phyloP scores from a whole-genome alignment of 2,888 invertebrate species.

The Drosophila mercatorum region DNA sequence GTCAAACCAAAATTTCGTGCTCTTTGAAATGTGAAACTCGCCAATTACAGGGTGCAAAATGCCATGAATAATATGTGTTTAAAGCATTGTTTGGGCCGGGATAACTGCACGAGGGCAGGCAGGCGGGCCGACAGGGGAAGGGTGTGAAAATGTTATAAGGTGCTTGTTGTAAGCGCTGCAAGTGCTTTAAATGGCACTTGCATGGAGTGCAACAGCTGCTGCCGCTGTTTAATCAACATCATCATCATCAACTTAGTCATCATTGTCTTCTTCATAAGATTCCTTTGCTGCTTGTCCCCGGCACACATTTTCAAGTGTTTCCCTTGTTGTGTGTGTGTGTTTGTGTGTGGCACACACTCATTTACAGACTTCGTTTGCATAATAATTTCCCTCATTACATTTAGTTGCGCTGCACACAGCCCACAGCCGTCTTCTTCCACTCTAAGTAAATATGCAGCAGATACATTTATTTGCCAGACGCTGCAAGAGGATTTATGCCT shows the following conservation, averaged over 20 bases:
- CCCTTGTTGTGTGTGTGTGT: slow-evolving; percentile 34
- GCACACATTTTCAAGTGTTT: slow-evolving; percentile 69
- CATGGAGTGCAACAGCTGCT: slow-evolving; percentile 41
- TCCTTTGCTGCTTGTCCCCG: slow-evolving; percentile 66
- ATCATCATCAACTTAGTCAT: slow-evolving; percentile 29
- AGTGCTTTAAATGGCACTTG: slow-evolving; percentile 65
- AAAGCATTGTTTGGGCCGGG: slow-evolving; percentile 10
- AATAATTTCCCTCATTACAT: slow-evolving; percentile 76
- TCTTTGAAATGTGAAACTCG: slow-evolving; percentile 55
- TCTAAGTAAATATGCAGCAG: slow-evolving; percentile 70
- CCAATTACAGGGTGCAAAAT: slow-evolving; percentile 70
- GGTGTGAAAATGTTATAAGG: slow-evolving; percentile 25
- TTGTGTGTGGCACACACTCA: slow-evolving; percentile 20
- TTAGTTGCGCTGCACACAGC: slow-evolving; percentile 12
- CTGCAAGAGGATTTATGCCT: slow-evolving; percentile 63
- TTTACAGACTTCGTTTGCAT: slow-evolving; percentile 64
- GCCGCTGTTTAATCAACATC: slow-evolving; percentile 22
- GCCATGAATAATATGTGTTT: slow-evolving; percentile 61
- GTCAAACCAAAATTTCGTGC: slow-evolving; percentile 15
- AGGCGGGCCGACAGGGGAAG: not conserved
- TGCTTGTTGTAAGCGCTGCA: slow-evolving; percentile 42
- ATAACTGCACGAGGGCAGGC: not conserved
- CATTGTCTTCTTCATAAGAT: slow-evolving; percentile 30
- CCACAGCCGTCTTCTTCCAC: slow-evolving; percentile 1
- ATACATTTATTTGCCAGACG: slow-evolving; percentile 57